A percentile compares a stretch with the other conserved stretches of the same genome.
Conservation (phyloP, 2,113 vertebrate genomes). For the Morone saxatilis region DNA sequence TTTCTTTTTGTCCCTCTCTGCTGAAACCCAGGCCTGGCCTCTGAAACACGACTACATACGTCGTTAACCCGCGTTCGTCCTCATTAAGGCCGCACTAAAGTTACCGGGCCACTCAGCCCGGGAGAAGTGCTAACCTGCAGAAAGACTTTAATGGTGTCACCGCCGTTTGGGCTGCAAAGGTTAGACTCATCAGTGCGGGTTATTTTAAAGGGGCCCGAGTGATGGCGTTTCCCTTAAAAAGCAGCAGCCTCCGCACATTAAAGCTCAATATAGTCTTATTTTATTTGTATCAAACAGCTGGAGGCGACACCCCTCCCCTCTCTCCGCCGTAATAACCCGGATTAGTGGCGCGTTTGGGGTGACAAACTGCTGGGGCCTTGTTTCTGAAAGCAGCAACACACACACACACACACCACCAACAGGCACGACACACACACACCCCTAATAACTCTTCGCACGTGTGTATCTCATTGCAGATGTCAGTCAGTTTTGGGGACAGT, state of each 20-base stretch:
- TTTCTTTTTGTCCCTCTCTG: slow-evolving; percentile 74
- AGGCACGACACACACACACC: slow-evolving; percentile 16
- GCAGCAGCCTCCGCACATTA: slow-evolving; percentile 11
- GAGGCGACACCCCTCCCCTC: slow-evolving; percentile 2
- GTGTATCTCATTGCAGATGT: slow-evolving; percentile 38
- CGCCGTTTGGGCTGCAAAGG: slow-evolving; percentile 63
- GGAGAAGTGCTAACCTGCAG: slow-evolving; percentile 80
- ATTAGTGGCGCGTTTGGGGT: slow-evolving; percentile 21
- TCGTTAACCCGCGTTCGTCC: slow-evolving; percentile 84
- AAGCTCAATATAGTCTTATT: slow-evolving; percentile 34
- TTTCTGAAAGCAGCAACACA: slow-evolving; percentile 6
- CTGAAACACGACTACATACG: slow-evolving; percentile 78
- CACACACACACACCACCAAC: not conserved
- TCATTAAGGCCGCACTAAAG: slow-evolving; percentile 84
- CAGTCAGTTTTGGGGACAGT: slow-evolving; percentile 52
- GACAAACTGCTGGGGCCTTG: slow-evolving; percentile 37
- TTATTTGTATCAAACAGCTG: slow-evolving; percentile 36
- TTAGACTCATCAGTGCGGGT: slow-evolving; percentile 70
- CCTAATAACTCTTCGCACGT: slow-evolving; percentile 6
- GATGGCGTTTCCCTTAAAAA: slow-evolving; percentile 16
- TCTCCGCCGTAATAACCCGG: not conserved
- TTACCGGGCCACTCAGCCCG: slow-evolving; percentile 72
- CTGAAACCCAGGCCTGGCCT: slow-evolving; percentile 65
- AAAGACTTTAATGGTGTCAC: slow-evolving; percentile 78
- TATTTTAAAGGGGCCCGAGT: slow-evolving; percentile 51